Conservation (phyloP, 2,888 invertebrate genomes). For the Antitype chi region DNA sequence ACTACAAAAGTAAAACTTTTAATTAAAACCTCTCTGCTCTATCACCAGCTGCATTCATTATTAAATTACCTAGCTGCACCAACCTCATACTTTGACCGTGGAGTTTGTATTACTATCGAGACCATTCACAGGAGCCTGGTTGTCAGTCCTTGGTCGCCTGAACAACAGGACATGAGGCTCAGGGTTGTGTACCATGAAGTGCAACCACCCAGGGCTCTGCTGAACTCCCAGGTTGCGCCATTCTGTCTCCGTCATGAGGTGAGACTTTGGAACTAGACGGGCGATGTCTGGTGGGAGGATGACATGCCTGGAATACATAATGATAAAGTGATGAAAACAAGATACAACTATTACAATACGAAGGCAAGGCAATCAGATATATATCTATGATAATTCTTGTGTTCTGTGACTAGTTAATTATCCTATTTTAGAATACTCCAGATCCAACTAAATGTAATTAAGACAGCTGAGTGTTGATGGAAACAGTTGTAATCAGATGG, state of each 20-base stretch:
- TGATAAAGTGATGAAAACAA: background rate
- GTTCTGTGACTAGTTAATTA: background rate
- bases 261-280: constrained; percentile 96
- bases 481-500: constrained; percentile 8
- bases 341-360: background rate
- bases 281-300: constrained; percentile 96
- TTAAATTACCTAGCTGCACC: constrained; percentile 50
- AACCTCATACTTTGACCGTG: constrained; percentile 79
- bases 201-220: constrained; percentile 96
- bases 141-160: constrained; percentile 90
- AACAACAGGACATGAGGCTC: constrained; percentile 97
- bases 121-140: constrained; percentile 77
- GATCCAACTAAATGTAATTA: background rate
- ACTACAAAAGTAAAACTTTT: constrained; percentile 12
- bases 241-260: constrained; percentile 98
- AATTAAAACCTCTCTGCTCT: constrained; percentile 15
- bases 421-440: background rate
- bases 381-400: background rate
- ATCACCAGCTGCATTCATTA: constrained; percentile 43
- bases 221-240: constrained; percentile 98
- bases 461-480: background rate
- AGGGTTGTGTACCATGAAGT: constrained; percentile 97
- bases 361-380: too few relatives aligned
- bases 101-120: constrained; percentile 79
- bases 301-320: constrained; percentile 93